Conservation (phyloP, 2,113 vertebrate species). For the Nesogale talazaci region DNA sequence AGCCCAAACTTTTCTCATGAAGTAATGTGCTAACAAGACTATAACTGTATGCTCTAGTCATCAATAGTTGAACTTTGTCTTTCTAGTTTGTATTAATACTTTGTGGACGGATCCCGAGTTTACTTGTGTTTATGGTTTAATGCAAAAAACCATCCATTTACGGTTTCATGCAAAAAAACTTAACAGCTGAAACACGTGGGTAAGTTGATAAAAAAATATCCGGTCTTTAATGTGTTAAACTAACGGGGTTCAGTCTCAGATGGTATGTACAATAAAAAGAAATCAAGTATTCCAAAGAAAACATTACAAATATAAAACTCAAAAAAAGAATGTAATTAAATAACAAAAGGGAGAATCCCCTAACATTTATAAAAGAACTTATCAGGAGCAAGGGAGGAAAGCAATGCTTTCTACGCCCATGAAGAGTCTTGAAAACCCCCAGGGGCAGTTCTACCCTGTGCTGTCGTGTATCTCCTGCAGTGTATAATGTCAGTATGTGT, state of each 20-base stretch:
- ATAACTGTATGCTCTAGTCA: not conserved
- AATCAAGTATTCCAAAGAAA: constrained; percentile 45
- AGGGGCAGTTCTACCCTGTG: no score
- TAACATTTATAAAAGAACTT: not conserved
- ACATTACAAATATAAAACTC: constrained; percentile 32
- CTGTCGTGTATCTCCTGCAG: no score
- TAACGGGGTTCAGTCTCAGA: not conserved
- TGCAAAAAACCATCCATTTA: no score
- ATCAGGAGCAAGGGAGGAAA: not conserved
- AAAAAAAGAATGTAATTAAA: constrained; percentile 42
- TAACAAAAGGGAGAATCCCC: not conserved
- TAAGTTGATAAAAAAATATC: no score
- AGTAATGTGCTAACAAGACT: constrained; percentile 23
- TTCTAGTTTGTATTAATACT: constrained; percentile 1
- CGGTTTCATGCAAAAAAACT: no score
- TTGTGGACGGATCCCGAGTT: no score
- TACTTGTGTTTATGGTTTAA: no score
- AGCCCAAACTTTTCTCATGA: constrained; percentile 32
- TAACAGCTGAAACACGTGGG: no score
- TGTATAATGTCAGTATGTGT: no score
- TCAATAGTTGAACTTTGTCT: not conserved
- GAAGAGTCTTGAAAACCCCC: no score
- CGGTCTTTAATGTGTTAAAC: no score
- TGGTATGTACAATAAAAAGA: not conserved
- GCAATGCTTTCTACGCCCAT: no score